Evolutionary conservation across 2,113 vertebrate species (phyloP).

Genomic region (Oryzias celebensis): DNA sequence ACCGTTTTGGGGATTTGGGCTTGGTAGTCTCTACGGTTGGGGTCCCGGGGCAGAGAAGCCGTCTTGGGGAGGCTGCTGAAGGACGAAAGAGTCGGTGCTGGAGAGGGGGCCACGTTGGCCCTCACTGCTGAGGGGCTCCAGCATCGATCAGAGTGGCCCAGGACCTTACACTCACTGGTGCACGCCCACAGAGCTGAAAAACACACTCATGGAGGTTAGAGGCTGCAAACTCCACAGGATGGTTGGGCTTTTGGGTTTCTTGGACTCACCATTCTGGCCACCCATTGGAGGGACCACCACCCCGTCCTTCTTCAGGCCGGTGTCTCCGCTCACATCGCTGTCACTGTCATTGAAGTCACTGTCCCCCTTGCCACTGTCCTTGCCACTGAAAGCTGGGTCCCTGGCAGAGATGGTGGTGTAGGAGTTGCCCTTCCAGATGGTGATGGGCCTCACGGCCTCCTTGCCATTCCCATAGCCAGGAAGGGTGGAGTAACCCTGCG

Average conservation of each 20-base stretch:
- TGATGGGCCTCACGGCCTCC: constrained; percentile 85
- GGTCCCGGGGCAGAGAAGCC: constrained; percentile 88
- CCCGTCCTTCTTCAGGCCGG: constrained; percentile 87
- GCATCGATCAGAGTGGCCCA: constrained; percentile 96
- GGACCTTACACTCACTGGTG: constrained; percentile 94
- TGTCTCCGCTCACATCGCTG: constrained; percentile 91
- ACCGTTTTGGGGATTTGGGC: constrained; percentile 93
- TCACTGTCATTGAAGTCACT: constrained; percentile 98
- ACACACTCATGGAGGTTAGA: background rate
- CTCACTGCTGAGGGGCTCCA: constrained; percentile 91
- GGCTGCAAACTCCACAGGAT: background rate
- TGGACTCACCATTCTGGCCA: constrained; percentile 84
- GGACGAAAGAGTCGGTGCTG: constrained; percentile 78
- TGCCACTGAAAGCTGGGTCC: constrained; percentile 94
- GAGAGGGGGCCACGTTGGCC: constrained; percentile 65
- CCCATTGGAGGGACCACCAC: constrained; percentile 72
- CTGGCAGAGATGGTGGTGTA: constrained; percentile 91
- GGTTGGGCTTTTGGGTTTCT: background rate
- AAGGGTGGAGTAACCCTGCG: constrained; percentile 83
- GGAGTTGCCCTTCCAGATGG: constrained; percentile 94
- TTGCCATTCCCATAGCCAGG: constrained; percentile 83
- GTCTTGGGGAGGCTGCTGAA: constrained; percentile 86
- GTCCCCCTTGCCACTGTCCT: constrained; percentile 97
- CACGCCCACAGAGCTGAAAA: constrained; percentile 91
- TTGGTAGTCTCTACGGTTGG: constrained; percentile 89